phyloP scores from a whole-genome alignment of 1,140 invertebrate species.

The Arion vulgaris region DNA sequence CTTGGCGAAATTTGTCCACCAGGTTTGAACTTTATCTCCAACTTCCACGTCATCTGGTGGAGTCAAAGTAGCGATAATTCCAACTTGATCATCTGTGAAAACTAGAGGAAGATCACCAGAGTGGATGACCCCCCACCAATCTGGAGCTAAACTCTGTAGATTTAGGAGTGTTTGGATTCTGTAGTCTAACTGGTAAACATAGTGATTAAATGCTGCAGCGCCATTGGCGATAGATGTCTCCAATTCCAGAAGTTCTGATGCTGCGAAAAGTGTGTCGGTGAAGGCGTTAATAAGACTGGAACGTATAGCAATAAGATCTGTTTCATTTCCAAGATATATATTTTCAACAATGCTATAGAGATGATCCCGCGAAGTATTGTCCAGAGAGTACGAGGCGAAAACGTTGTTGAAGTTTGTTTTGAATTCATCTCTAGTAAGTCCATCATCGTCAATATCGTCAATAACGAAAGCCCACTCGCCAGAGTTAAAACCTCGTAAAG shows the following conservation, averaged over 20 bases:
- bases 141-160: neutral
- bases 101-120: constrained; percentile 11
- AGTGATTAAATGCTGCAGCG: neutral
- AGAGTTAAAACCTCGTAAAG: constrained; percentile 23
- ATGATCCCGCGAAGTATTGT: neutral
- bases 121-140: constrained; percentile 13
- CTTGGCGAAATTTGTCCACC: constrained; percentile 32
- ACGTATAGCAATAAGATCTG: neutral
- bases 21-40: neutral
- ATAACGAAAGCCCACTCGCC: constrained; percentile 28
- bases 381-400: neutral
- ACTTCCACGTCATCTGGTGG: neutral
- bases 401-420: neutral
- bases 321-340: neutral
- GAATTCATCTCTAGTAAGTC: constrained; percentile 3
- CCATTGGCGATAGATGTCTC: neutral
- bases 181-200: constrained; percentile 9
- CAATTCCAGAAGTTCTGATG: neutral
- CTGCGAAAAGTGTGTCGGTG: neutral
- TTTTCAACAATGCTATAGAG: neutral
- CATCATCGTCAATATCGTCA: neutral
- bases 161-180: neutral
- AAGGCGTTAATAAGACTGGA: neutral
- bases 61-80: neutral
- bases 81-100: neutral